A percentile compares a stretch with the other conserved stretches of the same genome.
Evolutionary conservation across 37 sponge, comb jelly and placozoan species (phyloP).

Genomic region (Halisarca cf. caerulea): DNA sequence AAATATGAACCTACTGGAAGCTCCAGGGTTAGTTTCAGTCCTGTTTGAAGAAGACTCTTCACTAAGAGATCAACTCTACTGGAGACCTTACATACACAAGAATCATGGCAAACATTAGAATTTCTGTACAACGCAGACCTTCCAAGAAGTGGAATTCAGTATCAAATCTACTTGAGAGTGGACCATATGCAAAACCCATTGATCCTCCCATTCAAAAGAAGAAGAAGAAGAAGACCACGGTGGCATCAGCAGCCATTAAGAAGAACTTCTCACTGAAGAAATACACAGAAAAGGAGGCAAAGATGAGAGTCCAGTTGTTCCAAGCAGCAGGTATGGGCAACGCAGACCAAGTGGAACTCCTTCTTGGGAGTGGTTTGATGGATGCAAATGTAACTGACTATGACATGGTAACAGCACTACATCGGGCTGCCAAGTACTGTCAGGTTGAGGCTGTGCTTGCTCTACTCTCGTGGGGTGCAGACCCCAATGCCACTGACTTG

Average conservation of each 20-base stretch:
- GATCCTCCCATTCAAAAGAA: not conserved
- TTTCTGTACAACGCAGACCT: not conserved
- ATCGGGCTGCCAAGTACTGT: slow-evolving; percentile 25
- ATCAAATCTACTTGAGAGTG: slow-evolving; percentile 9
- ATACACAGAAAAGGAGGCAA: slow-evolving; percentile 26
- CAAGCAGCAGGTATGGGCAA: slow-evolving; percentile 27
- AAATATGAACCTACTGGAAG: too few species aligned
- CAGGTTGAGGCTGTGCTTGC: slow-evolving; percentile 11
- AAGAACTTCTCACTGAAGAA: slow-evolving; percentile 24
- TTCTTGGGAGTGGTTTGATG: not conserved
- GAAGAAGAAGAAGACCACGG: not conserved
- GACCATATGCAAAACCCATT: slow-evolving; percentile 15
- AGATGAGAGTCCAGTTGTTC: slow-evolving; percentile 14
- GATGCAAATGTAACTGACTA: slow-evolving; percentile 19
- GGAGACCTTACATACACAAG: not conserved
- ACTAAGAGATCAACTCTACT: too few species aligned
- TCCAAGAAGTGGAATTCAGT: slow-evolving; percentile 31
- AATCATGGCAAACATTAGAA: slow-evolving; percentile 10
- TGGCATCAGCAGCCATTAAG: not conserved
- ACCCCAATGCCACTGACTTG: slow-evolving; percentile 9
- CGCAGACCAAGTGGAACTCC: not conserved
- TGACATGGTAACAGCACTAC: slow-evolving; percentile 8
- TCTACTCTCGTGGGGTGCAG: slow-evolving; percentile 14
- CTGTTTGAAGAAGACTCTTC: too few species aligned
- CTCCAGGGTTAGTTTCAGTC: too few species aligned